Base-by-base conservation (phyloP, 2,888 invertebrate species). In the Flabesymbios commensalis region DNA sequence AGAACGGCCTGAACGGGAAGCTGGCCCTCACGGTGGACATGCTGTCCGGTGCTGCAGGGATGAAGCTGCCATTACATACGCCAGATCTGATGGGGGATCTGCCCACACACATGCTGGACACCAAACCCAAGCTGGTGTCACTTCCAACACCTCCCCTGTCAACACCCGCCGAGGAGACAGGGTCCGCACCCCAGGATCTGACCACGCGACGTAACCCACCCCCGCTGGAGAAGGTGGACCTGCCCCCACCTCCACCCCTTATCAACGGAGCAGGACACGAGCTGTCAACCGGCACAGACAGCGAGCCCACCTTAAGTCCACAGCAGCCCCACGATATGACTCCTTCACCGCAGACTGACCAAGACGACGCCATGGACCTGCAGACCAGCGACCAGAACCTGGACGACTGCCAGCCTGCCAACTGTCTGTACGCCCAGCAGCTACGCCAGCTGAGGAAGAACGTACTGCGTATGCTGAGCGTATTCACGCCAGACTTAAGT, bases 381-480 rank as follows among this genome's bases (percentile, higher is more conserved):
- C n/a, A n/a, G n/a, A n/a, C n/a, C 29, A 17, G 42, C 22, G 29
- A 10, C n/a, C 1, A 7, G 42, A 41, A 41, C 2, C 42, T 3
- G 5, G 31, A 10, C 17, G 4, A 41, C 26, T 32, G 14, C 4
- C 33, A 33, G 3, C 53, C 41, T 42, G 19, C 39, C 42, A 22
- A 24, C 29, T 80, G 79, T 64, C 57, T 69, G 22, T 75, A 80
- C 61, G 72, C 72, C 45, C 60, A 70, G 57, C 79, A 79, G 68
- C 74, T 81, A 56, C 71, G 72, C 57, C 69, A 74, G 67, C 69
- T 80, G 59, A 70, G 81, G 14, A 70, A 73, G 59, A 80, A 80
- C 59, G 79, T 81, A 24, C 77, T 80, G 26, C 74, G 77, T 31
- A 81, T 81, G 81, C 71, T 81, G 63, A 75, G 77, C 63, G 77